Base-by-base conservation (phyloP, 2,888 invertebrate species). In the Physocephala rufipes region DNA sequence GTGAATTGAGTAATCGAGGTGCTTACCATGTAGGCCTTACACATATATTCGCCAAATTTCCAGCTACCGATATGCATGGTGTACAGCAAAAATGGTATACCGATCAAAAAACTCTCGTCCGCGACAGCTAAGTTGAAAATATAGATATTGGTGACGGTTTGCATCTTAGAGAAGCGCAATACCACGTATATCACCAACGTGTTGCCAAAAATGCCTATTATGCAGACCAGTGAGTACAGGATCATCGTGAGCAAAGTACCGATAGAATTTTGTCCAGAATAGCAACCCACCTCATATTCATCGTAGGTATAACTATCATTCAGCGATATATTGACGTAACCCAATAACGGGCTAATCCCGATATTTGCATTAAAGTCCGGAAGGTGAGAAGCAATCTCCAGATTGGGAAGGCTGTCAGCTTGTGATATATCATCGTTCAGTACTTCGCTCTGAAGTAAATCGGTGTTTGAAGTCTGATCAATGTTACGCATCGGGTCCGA, bases 1-100 rank as follows among this genome's bases (percentile, higher is more conserved):
- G 96, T 96, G 84, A 96, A 96, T 87, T 96, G 96, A 79, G 96
- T 96, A 77, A 96, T 94, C 73, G 95, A 94, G 0, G 96, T 95
- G 21, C 94, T 92, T 67, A 94, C 95, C 93, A 96, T 93, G 86
- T 95, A 96, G 0, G 92, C 92, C 82, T 95, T 95, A 87, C 96
- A 96, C 90, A 95, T 93, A 76, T 92, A 89, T 70, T 91, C 89
- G 2, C 96, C 96, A 81, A 96, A 96, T 1, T 93, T 92, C 96
- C 96, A 96, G 67, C 91, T 90, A 62, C 92, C 90, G 59, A 82
- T 79, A 73, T 85, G 82, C 90, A 95, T 93, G 0, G 96, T 96
- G 28, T 92, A 91, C 58, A 96, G 90, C 15, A 96, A 89, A 81
- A 96, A 95, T 0, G 96, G 96, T 77, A 96, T 94, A 1, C 96